Base-by-base conservation (phyloP, 2,797 vertebrate genomes). In the Halcyon leucocephala region DNA sequence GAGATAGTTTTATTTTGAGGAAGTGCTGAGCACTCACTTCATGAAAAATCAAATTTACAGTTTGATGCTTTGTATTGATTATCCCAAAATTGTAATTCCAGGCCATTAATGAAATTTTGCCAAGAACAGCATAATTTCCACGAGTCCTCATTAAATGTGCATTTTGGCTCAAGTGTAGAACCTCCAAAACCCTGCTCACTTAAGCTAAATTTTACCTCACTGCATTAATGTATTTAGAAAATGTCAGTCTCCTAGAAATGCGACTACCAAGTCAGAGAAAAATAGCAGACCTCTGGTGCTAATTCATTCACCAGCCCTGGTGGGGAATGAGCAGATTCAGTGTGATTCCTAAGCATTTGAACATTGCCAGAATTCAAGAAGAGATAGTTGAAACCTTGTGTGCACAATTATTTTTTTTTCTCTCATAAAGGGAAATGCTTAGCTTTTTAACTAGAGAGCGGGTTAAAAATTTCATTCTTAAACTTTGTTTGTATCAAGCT, bases 291-390 rank as follows among this genome's bases (percentile, higher is more conserved):
- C 31, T 90, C 16, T 74, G 19, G 44, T 84, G 52, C 62, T 94
- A 92, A 96, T 96, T 96, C 2, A 2, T 92, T 95, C 78, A 54
- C 76, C 89, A 94, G 85, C 37, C 35, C 65, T 91, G 82, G 70
- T 88, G 77, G 54, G 69, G 66, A 93, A 49, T 69, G 73, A 95
- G 29, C 61, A 88, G 72, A 65, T 91, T 71, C 88, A 81, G 39
- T 39, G 44, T 55, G 41, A 69, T 76, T 78, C 35, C 55, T 48
- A 49, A 82, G 35, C 64, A 51, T 76, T 89, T 48, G 37, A 84
- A 90, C 86, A 49, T 19, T 82, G 80, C 39, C 80, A 86, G 78
- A 82, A 79, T 64, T 79, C 3, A 22, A 94, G 42, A 51, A 90
- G 54, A 91, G 65, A 55, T 55, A 31, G 52, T 73, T 90, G 82